phyloP scores from a whole-genome alignment of 2,888 invertebrate genomes.

The Pammene aurita region DNA sequence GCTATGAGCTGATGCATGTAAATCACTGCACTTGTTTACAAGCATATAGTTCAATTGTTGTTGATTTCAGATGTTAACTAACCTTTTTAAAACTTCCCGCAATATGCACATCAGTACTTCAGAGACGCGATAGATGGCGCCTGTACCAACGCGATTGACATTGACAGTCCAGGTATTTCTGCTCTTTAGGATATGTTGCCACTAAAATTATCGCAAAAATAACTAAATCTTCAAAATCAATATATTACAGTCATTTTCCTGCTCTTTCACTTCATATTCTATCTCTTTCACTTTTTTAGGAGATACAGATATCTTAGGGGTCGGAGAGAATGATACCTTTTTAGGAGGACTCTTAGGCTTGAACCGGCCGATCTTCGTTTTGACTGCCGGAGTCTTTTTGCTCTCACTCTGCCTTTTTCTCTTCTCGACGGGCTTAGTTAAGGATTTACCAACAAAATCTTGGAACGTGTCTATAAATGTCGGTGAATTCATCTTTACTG shows the following conservation, averaged over 20 bases:
- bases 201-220: not conserved
- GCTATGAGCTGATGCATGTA: too few species aligned
- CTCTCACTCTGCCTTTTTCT: conserved; percentile 17
- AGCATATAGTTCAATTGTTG: too few species aligned
- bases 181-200: not conserved
- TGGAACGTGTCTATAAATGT: conserved; percentile 30
- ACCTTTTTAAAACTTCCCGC: too few species aligned
- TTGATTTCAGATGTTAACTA: too few species aligned
- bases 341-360: conserved; percentile 50
- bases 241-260: conserved; percentile 73
- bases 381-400: conserved; percentile 54
- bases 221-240: conserved; percentile 66
- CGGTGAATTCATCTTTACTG: not conserved
- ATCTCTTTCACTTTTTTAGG: conserved; percentile 47
- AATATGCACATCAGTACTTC: too few species aligned
- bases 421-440: conserved; percentile 11
- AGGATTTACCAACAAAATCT: conserved; percentile 26
- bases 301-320: not conserved
- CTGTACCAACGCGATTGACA: too few species aligned
- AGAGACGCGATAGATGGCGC: too few species aligned
- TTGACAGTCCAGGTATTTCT: not conserved
- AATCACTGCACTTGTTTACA: too few species aligned
- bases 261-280: conserved; percentile 69
- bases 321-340: conserved; percentile 10
- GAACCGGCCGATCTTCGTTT: conserved; percentile 66